These are phyloP conservation scores for Aphidius gifuensis DNA, from an alignment of 1,140 invertebrate species.

Conservation along the genomic window DNA sequence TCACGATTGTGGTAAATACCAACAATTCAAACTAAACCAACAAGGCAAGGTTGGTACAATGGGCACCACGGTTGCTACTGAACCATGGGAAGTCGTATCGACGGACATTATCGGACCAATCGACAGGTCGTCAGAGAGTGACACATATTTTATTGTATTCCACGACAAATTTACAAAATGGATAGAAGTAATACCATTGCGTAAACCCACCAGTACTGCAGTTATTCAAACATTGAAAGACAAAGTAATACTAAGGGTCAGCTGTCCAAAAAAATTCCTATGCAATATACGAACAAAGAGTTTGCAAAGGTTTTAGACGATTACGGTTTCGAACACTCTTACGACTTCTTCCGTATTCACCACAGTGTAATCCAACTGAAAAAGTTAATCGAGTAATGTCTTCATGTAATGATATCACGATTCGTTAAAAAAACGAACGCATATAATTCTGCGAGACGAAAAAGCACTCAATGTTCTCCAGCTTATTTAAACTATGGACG, in stretches of 20 bases:
- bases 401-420: conserved; percentile 23
- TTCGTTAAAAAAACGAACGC: conserved; percentile 40
- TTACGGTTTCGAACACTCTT: conserved; percentile 6
- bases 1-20: neutral
- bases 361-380: conserved; percentile 23
- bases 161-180: conserved; percentile 19
- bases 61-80: neutral
- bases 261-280: neutral
- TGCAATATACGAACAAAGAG: neutral
- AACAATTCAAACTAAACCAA: conserved; percentile 2
- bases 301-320: neutral
- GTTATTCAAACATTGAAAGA: neutral
- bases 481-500: conserved; percentile 17
- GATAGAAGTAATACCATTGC: neutral
- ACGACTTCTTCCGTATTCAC: conserved; percentile 19
- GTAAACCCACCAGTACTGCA: neutral
- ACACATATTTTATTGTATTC: neutral
- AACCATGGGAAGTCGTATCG: conserved; percentile 13
- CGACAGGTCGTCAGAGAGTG: neutral
- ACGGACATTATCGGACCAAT: conserved; percentile 9
- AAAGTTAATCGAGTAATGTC: conserved; percentile 14
- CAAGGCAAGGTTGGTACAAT: neutral
- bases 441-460: conserved; percentile 12
- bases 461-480: conserved; percentile 6
- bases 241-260: neutral